Evolutionary conservation across 2,888 invertebrate species (phyloP).

Genomic region (Synergus laeviventris): DNA sequence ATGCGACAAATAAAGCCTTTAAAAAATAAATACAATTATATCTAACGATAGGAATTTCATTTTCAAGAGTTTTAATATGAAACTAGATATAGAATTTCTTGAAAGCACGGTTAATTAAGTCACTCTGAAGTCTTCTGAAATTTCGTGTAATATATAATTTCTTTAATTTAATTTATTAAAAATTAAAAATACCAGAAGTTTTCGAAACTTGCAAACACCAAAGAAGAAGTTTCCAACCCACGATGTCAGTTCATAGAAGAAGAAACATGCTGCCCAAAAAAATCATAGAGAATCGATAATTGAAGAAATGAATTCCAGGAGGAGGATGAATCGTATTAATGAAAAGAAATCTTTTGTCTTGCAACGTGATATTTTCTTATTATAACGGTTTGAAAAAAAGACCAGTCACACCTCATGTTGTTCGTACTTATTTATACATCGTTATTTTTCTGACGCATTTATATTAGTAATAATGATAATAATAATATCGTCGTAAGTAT

Average conservation of each 20-base stretch:
- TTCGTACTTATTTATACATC: not conserved
- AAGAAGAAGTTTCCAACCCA: not conserved
- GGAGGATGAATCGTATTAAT: not conserved
- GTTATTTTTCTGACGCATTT: conserved; percentile 39
- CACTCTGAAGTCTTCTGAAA: too few species aligned
- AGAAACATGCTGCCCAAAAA: not conserved
- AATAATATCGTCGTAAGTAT: conserved; percentile 56
- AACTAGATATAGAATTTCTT: too few species aligned
- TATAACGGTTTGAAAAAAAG: conserved; percentile 54
- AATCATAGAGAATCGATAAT: not conserved
- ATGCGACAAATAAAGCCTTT: not conserved
- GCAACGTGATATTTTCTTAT: conserved; percentile 57
- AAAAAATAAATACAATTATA: not conserved
- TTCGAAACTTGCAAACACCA: not conserved
- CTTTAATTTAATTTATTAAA: not conserved
- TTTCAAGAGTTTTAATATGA: too few species aligned
- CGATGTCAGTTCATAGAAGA: not conserved
- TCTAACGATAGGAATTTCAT: conserved; percentile 11
- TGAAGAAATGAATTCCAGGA: not conserved
- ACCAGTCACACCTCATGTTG: conserved; percentile 48
- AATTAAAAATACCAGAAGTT: not conserved
- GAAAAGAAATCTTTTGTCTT: not conserved
- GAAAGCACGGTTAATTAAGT: too few species aligned
- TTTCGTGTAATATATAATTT: too few species aligned
- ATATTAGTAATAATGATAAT: conserved; percentile 45